These are phyloP conservation scores for Scyliorhinus canicula DNA, from an alignment of 2,797 vertebrate species.

Conservation along the genomic window DNA sequence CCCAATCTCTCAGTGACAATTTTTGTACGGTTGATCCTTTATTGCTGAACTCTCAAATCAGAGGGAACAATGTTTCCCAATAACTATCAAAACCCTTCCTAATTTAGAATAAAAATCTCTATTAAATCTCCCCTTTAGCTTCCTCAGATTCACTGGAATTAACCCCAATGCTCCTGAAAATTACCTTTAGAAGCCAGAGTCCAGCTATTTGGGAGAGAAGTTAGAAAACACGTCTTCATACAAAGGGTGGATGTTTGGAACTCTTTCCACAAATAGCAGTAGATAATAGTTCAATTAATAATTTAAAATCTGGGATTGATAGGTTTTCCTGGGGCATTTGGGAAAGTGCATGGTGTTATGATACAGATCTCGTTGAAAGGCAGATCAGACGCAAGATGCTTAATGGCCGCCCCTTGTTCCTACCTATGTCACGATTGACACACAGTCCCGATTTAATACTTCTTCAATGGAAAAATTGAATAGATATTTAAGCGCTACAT, in stretches of 20 bases:
- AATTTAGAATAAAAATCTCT: neutral
- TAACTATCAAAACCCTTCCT: neutral
- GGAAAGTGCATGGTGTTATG: neutral
- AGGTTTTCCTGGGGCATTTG: neutral
- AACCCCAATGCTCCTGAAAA: neutral
- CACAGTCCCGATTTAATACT: neutral
- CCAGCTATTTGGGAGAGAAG: too few relatives aligned
- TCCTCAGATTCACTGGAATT: neutral
- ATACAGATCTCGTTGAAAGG: neutral
- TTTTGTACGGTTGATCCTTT: too few relatives aligned
- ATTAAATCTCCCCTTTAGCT: neutral
- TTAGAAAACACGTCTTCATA: neutral
- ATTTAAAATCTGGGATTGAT: neutral
- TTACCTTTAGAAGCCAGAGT: too few relatives aligned
- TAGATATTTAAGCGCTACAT: slow-evolving; percentile 39
- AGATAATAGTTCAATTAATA: neutral
- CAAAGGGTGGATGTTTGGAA: neutral
- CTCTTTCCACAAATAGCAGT: neutral
- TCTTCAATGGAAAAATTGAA: neutral
- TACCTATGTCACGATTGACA: neutral
- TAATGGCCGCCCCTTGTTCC: neutral
- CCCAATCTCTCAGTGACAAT: too few relatives aligned
- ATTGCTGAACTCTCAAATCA: too few relatives aligned
- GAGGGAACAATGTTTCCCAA: neutral
- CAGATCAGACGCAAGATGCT: neutral